These are phyloP conservation scores for Sporophila hypoxantha DNA, from an alignment of 2,113 vertebrate genomes.

Conservation along the genomic window DNA sequence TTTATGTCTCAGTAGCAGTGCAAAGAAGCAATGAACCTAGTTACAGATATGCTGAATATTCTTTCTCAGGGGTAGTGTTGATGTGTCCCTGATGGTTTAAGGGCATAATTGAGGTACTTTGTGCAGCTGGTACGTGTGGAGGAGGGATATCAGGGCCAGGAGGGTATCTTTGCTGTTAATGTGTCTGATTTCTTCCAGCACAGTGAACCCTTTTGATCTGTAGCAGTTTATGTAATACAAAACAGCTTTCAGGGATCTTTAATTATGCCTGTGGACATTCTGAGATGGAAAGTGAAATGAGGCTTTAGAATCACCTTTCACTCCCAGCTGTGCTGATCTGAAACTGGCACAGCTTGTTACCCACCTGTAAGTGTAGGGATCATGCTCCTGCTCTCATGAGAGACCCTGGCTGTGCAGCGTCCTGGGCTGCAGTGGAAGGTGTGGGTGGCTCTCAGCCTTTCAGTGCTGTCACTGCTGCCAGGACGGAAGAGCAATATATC, in stretches of 20 bases:
- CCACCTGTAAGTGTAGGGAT: neutral
- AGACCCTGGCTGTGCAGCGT: neutral
- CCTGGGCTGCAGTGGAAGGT: neutral
- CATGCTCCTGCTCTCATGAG: neutral
- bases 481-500: neutral
- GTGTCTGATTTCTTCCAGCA: slow-evolving; percentile 28
- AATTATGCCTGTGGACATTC: slow-evolving; percentile 28
- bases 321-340: slow-evolving; percentile 7
- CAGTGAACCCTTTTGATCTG: slow-evolving; percentile 40
- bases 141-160: slow-evolving; percentile 17
- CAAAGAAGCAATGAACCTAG: neutral
- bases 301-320: slow-evolving; percentile 25
- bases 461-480: neutral
- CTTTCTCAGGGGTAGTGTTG: neutral
- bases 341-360: neutral
- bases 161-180: slow-evolving; percentile 29
- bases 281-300: slow-evolving; percentile 5
- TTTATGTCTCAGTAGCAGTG: neutral
- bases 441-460: neutral
- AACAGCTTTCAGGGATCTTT: slow-evolving; percentile 25
- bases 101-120: slow-evolving; percentile 38
- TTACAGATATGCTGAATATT: slow-evolving; percentile 15
- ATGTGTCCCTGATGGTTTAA: slow-evolving; percentile 18
- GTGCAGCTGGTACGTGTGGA: slow-evolving; percentile 18
- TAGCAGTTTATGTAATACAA: slow-evolving; percentile 17